Evolutionary conservation across 2,888 invertebrate genomes (phyloP).

Genomic region (Pterobdella sp.): DNA sequence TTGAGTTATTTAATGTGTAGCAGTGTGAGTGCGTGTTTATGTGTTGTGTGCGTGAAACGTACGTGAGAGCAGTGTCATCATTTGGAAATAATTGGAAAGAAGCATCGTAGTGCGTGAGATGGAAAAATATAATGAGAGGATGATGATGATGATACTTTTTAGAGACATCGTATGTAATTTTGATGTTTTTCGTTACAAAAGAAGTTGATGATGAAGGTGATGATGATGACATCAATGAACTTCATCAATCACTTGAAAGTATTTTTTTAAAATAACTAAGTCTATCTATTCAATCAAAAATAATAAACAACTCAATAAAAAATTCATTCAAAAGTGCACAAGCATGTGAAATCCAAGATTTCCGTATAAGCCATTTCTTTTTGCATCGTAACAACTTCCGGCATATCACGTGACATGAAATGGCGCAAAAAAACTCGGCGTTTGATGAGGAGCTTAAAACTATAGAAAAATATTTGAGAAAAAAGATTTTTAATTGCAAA

Average conservation of each 20-base stretch:
- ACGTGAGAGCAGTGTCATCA: not conserved
- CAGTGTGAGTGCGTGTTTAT: too few species aligned
- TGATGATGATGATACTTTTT: slow-evolving; percentile 30
- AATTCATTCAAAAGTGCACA: not conserved
- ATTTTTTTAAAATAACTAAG: not conserved
- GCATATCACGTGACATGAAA: slow-evolving; percentile 4
- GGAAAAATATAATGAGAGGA: not conserved
- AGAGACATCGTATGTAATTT: too few species aligned
- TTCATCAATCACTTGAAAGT: too few species aligned
- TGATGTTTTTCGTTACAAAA: too few species aligned
- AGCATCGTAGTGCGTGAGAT: not conserved
- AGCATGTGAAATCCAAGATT: too few species aligned
- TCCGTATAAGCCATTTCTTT: too few species aligned
- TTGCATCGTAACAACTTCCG: not conserved
- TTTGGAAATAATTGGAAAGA: not conserved
- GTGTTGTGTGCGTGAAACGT: not conserved
- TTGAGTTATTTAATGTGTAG: too few species aligned
- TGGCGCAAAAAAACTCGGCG: not conserved
- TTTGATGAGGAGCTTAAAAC: too few species aligned
- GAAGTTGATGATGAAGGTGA: slow-evolving; percentile 14
- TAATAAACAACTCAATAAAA: not conserved
- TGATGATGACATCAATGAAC: slow-evolving; percentile 19
- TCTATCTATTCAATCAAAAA: not conserved
- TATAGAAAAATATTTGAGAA: too few species aligned
- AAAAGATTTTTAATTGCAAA: too few species aligned